Conservation (phyloP, 2,888 invertebrate species). For the Dryadula phaetusa region DNA sequence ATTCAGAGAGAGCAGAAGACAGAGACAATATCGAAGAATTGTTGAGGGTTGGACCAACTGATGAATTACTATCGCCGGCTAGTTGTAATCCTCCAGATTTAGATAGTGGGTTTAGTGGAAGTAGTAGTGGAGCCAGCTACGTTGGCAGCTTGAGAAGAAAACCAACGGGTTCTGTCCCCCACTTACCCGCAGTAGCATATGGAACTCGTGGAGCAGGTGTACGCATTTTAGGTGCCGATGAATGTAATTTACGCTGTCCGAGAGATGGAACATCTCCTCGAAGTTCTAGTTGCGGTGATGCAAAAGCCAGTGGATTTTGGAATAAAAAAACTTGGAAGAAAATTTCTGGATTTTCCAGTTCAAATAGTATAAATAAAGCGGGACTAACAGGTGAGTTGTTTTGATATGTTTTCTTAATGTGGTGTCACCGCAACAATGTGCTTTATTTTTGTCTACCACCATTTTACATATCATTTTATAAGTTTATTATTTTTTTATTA, state of each 20-base stretch:
- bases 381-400: conserved; percentile 86
- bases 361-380: conserved; percentile 88
- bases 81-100: conserved; percentile 87
- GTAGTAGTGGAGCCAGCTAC: conserved; percentile 92
- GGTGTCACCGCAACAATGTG: conserved; percentile 13
- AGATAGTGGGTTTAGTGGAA: conserved; percentile 93
- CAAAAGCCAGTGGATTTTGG: conserved; percentile 86
- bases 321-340: conserved; percentile 92
- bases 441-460: conserved; percentile 24
- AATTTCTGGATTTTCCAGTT: conserved; percentile 89
- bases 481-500: conserved; percentile 27
- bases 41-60: conserved; percentile 88
- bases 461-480: conserved; percentile 23
- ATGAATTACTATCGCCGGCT: conserved; percentile 88
- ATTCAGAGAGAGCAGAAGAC: conserved; percentile 86
- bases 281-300: conserved; percentile 79
- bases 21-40: conserved; percentile 87
- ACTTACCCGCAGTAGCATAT: conserved; percentile 81
- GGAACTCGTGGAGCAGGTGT: conserved; percentile 80
- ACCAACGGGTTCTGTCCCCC: conserved; percentile 79
- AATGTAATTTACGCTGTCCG: conserved; percentile 71
- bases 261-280: conserved; percentile 73
- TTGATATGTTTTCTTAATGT: conserved; percentile 13
- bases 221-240: conserved; percentile 75
- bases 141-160: conserved; percentile 87